Conservation (phyloP, 2,113 vertebrate species). For the Tragelaphus buxtoni region DNA sequence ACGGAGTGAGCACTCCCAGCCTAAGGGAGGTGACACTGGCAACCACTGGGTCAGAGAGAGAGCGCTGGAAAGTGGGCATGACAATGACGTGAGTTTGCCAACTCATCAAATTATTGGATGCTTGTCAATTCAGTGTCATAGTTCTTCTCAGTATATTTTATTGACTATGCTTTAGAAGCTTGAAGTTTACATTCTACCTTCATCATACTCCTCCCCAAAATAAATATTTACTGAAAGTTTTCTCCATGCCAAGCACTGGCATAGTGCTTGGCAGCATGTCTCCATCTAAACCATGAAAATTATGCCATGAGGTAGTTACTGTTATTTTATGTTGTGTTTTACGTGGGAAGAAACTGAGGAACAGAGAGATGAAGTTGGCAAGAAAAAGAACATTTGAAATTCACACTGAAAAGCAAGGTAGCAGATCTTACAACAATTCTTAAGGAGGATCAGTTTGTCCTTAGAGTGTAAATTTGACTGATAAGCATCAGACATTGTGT, state of each 20-base stretch:
- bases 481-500: neutral
- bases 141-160: neutral
- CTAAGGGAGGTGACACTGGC: slow-evolving; percentile 9
- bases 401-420: neutral
- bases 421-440: neutral
- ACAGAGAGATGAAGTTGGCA: neutral
- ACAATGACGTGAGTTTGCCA: slow-evolving; percentile 30
- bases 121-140: neutral
- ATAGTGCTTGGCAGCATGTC: neutral
- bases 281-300: neutral
- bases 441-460: neutral
- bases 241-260: neutral
- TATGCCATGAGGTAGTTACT: neutral
- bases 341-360: neutral
- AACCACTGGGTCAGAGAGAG: neutral
- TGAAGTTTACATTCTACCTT: neutral
- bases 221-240: neutral
- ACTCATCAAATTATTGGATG: slow-evolving; percentile 24
- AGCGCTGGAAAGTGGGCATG: slow-evolving; percentile 28
- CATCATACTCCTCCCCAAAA: neutral
- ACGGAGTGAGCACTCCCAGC: neutral
- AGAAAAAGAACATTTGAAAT: neutral
- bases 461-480: neutral
- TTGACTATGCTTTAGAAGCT: neutral
- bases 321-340: neutral